Conservation (phyloP, 2,797 vertebrate species). For the Sardinella longiceps region DNA sequence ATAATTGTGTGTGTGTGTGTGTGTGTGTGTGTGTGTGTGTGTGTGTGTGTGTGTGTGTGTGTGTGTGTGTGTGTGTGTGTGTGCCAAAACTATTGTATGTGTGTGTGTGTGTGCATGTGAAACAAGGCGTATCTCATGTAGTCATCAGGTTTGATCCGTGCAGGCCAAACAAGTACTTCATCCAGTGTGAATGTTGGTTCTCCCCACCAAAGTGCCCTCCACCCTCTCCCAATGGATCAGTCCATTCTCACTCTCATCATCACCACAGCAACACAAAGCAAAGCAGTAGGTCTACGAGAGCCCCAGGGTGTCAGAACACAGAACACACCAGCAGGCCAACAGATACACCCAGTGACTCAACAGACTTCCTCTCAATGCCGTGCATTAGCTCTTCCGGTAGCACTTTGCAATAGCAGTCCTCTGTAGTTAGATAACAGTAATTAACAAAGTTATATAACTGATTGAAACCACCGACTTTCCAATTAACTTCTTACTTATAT, state of each 20-base stretch:
- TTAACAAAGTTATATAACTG: too few species aligned
- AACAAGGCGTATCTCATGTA: slow-evolving; percentile 2
- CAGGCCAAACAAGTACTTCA: slow-evolving; percentile 80
- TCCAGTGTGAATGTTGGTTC: slow-evolving; percentile 71
- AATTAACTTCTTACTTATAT: too few species aligned
- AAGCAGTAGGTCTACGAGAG: background rate
- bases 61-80: background rate
- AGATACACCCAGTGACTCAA: background rate
- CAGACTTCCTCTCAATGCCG: background rate
- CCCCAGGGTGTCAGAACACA: background rate
- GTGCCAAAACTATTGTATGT: too few species aligned
- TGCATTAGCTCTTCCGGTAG: background rate
- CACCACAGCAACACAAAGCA: background rate
- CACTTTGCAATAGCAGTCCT: too few species aligned
- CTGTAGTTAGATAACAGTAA: too few species aligned
- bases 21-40: background rate
- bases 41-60: slow-evolving; percentile 55
- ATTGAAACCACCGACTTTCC: too few species aligned
- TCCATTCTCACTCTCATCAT: background rate
- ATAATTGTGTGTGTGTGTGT: slow-evolving; percentile 39
- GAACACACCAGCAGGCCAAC: background rate
- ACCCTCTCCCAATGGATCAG: background rate
- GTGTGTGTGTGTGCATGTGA: background rate
- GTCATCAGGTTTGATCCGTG: background rate
- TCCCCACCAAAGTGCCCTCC: slow-evolving; percentile 49